Evolutionary conservation across 2,888 invertebrate species (phyloP).

Genomic region (Thyatira batis): DNA sequence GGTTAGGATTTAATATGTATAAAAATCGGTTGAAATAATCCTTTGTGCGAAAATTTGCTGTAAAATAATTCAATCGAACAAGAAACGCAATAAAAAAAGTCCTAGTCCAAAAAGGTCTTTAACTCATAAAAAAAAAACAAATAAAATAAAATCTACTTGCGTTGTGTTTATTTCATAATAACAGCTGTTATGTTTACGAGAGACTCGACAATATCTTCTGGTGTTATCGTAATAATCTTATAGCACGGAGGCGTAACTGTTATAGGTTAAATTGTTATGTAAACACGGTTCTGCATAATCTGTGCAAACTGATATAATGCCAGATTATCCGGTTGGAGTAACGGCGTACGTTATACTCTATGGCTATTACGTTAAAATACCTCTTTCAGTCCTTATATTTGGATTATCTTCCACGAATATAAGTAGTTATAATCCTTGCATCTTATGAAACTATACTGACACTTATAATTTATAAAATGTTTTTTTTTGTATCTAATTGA

Average conservation of each 20-base stretch:
- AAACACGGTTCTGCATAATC: slow-evolving; percentile 22
- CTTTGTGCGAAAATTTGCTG: no score
- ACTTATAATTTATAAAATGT: no score
- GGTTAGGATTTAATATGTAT: background rate
- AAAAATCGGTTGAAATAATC: no score
- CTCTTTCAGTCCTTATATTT: background rate
- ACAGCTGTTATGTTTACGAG: background rate
- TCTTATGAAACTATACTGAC: no score
- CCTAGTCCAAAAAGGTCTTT: no score
- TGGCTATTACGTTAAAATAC: background rate
- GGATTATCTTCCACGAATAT: no score
- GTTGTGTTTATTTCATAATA: background rate
- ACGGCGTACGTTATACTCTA: background rate
- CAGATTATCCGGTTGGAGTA: slow-evolving; percentile 16
- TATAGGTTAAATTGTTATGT: slow-evolving; percentile 9
- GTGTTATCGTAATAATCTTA: background rate
- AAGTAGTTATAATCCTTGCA: no score
- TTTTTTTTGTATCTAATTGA: no score
- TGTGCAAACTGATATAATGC: slow-evolving; percentile 25
- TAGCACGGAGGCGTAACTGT: background rate
- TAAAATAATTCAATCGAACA: no score
- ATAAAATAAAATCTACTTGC: no score
- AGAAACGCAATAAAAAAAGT: no score
- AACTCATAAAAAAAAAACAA: no score
- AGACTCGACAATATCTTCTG: background rate